Evolutionary conservation across 2,113 vertebrate species (phyloP).

Genomic region (Oceanodroma tethys): DNA sequence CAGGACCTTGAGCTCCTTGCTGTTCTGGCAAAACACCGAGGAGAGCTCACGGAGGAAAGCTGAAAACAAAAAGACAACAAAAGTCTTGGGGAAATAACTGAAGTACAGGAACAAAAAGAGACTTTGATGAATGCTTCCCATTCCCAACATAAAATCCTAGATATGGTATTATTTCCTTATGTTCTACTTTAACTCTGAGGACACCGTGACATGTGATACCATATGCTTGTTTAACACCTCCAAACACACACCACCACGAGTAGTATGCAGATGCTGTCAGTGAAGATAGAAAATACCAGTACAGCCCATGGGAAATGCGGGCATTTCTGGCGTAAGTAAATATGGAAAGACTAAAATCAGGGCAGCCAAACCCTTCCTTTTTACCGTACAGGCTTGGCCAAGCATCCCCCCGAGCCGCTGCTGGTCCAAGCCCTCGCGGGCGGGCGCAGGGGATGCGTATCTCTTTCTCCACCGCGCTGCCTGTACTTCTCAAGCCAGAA

Average conservation of each 20-base stretch:
- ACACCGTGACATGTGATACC: accelerated
- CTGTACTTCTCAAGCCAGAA: neutral
- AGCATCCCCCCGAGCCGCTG: accelerated
- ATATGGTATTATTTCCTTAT: neutral
- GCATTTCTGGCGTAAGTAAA: neutral
- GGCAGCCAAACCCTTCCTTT: neutral
- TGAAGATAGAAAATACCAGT: neutral
- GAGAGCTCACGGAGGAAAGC: neutral
- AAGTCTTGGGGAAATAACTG: neutral
- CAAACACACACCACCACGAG: neutral
- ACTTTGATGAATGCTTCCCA: neutral
- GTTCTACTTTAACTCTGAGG: neutral
- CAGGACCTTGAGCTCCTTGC: neutral
- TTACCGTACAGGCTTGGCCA: neutral
- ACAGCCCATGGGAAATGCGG: neutral
- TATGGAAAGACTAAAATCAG: neutral
- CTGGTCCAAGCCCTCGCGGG: neutral
- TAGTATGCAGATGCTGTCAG: neutral
- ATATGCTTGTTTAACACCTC: neutral
- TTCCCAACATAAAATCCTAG: neutral
- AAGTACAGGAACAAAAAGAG: neutral
- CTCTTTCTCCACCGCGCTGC: neutral
- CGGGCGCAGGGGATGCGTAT: accelerated
- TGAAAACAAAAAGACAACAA: neutral
- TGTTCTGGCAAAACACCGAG: neutral